Percentiles rank a stretch among this genome's conserved stretches.
Evolutionary conservation across 2,797 vertebrate genomes (phyloP).

Genomic region (Amblyopsis hoosieri): DNA sequence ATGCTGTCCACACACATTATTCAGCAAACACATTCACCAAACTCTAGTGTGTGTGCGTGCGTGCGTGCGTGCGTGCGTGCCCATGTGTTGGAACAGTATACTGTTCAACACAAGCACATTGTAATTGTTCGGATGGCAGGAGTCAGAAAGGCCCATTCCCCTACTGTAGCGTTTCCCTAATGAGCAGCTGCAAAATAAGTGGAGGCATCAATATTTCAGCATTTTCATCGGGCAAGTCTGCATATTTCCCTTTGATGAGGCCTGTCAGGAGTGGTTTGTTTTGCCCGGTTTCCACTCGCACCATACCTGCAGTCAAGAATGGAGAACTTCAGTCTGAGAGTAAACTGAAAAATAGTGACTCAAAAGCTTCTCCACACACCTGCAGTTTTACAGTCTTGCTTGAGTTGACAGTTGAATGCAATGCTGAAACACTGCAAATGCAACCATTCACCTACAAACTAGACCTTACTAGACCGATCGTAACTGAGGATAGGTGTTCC

Average conservation of each 20-base stretch:
- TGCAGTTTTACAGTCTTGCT: neutral
- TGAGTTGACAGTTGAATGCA: neutral
- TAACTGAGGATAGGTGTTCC: too few relatives aligned
- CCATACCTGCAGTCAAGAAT: slow-evolving; percentile 23
- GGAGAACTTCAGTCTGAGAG: slow-evolving; percentile 14
- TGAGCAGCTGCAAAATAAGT: slow-evolving; percentile 57
- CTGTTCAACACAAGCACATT: slow-evolving; percentile 25
- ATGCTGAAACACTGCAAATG: too few relatives aligned
- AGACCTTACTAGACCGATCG: too few relatives aligned
- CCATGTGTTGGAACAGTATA: too few relatives aligned
- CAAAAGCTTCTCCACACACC: neutral
- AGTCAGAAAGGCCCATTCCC: slow-evolving; percentile 59
- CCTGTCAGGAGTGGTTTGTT: slow-evolving; percentile 57
- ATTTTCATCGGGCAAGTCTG: slow-evolving; percentile 36
- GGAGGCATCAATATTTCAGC: slow-evolving; percentile 71
- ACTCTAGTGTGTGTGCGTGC: neutral
- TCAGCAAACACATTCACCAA: neutral
- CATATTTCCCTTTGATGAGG: slow-evolving; percentile 58
- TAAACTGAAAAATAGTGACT: slow-evolving; percentile 11
- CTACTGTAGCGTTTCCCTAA: slow-evolving; percentile 53
- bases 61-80: too few relatives aligned
- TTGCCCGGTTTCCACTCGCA: slow-evolving; percentile 31
- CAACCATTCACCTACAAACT: too few relatives aligned
- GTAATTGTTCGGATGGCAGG: slow-evolving; percentile 36
- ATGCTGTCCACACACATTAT: slow-evolving; percentile 10